Evolutionary conservation across 1,140 invertebrate genomes (phyloP), one percentile per base, ranked within the genome.

Genomic region (Leptinotarsa lineolata): DNA sequence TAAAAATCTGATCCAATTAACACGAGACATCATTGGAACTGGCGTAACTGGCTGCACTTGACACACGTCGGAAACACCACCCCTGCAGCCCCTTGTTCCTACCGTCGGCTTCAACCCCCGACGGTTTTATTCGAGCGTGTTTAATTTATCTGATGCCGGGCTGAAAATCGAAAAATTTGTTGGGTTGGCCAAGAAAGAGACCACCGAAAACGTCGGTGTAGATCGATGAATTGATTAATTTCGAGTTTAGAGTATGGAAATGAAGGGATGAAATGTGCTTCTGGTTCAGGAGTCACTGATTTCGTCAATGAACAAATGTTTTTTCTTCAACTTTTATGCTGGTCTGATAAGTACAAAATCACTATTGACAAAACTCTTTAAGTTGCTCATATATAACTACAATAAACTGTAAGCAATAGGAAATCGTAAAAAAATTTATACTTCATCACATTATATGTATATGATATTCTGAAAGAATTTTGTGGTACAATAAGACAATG

Each of bases 1-100:
- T 83, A 83, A 83, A 83, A 83, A 82, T 81, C 80, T 78, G 78
- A 83, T 83, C 82, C 82, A 83, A 83, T 83, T 83, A 83, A 80
- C 78, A 81, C 74, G 75, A 81, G 80, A 81, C 80, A 80, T 80
- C 80, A 80, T 81, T 80, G 78, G 80, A 77, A 80, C 75, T 78
- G 81, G 78, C 78, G 77, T 77, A 78, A 70, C 72, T 81, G 80
- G 74, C 82, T 83, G 82, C 80, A 81, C 81, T 81, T 83, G 82
- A 83, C 82, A 81, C 79, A 83, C 82, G 82, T 83, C 82, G 76
- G 72, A 78, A 77, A 76, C 82, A 82, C 76, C 74, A 71, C 79
- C 74, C 77, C 64, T 73, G 74, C 70, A 68, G 69, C 74, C 76
- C 75, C 71, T 72, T 78, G 68, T 64, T 63, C n/a, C 24, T 13